Evolutionary conservation across 2,113 vertebrate genomes (phyloP), one percentile per base, ranked within the genome.

Genomic region (Paramormyrops kingsleyae): DNA sequence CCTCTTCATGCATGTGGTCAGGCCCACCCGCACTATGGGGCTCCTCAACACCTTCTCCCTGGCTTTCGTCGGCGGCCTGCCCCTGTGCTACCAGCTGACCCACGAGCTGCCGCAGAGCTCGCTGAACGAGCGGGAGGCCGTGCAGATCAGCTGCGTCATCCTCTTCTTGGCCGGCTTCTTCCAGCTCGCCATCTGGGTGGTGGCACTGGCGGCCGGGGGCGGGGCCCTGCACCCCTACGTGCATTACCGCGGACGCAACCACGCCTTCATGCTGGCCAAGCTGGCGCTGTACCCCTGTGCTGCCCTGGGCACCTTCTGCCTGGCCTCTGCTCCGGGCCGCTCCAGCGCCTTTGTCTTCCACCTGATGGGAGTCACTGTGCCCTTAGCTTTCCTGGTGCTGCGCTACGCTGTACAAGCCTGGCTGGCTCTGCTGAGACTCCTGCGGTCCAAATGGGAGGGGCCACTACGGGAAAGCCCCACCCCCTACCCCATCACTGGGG

Each of bases 151-250:
- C 96, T 99, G 98, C 0, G 97, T 97, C 89, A 99, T 97, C 91
- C 95, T 97, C 90, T 99, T 99, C 94, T 97, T 98, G 0, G 98
- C 98, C 0, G 96, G 98, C 70, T 95, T 97, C 87, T 99, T 99
- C 89, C 98, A 99, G 95, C 95, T 99, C 0, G 95, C 96, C 52
- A 98, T 97, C 59, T 99, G 97, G 97, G 97, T 97, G 27, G 94
- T 95, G 0, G 98, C 98, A 0, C 95, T 99, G 0, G 95, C 97
- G 88, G 94, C 39, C 0, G 95, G 97, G 90, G 91, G 88, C 0
- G 96, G 97, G 89, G 97, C 97, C 0, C 92, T 99, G 91, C 97
- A 96, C 92, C 95, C 96, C 0, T 94, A 95, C 0, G 97, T 96
- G 0, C 93, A 94, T 0, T 98, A 98, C 0, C 97, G 97, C 0